Evolutionary conservation across 2,113 vertebrate species (phyloP), one percentile per base, ranked within the genome.

Genomic region (Oncorhynchus keta): DNA sequence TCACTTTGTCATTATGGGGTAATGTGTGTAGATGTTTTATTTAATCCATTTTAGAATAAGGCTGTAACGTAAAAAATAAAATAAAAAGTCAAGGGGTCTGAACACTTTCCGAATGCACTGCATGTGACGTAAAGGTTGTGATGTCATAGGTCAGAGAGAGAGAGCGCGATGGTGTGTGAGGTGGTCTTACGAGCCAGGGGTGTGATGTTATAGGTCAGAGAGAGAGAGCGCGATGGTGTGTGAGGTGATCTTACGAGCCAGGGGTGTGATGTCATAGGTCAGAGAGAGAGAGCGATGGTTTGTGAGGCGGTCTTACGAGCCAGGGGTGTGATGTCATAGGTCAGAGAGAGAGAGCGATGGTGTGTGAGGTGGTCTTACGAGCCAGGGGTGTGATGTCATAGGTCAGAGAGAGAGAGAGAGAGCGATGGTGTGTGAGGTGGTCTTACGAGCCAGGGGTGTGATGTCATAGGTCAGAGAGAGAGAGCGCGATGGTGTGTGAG

Each of bases 371-470:
- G 12, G 65, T 91, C 95, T 95, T 91, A 99, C 98, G 96, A 99
- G 95, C 98, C 98, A 99, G n/a, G 96, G 97, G 73, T 99, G 98
- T 78, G 98, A 26, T 26, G 26, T 26, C 26, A 1, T 65, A n/a
- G 71, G 76, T 74, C 11, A 7, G 65, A 7, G 59, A 6, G 26
- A 26, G 26, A 1, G 24, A 24, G 24, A 24, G 24, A 24, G 24
- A 24, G 24, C 7, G 57, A 59, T 12, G 49, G 13, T 8, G 6
- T 8, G 49, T 72, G 68, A 48, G 39, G 68, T 22, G 12, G 65
- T 91, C 95, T 95, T 91, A 99, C 98, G 96, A 99, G 95, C 98
- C 98, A 99, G n/a, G 96, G 97, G 73, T 99, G 98, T 78, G 98
- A 26, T 26, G 26, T 26, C 26, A 26, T 65, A 26, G 71, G 76